Conservation (phyloP, 2,888 invertebrate genomes). For the Malachius bipustulatus region DNA sequence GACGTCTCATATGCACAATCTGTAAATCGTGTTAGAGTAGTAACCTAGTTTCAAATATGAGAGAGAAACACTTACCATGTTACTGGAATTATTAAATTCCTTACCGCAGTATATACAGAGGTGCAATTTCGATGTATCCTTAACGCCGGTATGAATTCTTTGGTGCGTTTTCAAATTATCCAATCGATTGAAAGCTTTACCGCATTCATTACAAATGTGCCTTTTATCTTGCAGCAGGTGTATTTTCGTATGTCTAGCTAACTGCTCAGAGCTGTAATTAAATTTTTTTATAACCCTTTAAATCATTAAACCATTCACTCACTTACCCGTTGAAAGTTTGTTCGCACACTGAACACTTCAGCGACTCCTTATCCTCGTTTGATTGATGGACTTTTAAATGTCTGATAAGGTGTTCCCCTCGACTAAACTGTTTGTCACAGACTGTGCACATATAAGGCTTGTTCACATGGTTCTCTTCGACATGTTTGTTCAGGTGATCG, state of each 20-base stretch:
- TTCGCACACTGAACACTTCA: slow-evolving; percentile 37
- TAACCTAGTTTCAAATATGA: not conserved
- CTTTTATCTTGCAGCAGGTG: slow-evolving; percentile 40
- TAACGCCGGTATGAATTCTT: slow-evolving; percentile 34
- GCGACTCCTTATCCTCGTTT: slow-evolving; percentile 23
- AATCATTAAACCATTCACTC: not conserved
- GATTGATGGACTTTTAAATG: slow-evolving; percentile 35
- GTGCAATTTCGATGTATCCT: slow-evolving; percentile 35
- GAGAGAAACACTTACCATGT: slow-evolving; percentile 31
- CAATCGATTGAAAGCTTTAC: slow-evolving; percentile 47
- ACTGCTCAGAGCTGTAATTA: slow-evolving; percentile 46
- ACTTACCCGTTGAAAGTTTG: slow-evolving; percentile 31
- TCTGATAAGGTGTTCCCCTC: slow-evolving; percentile 37
- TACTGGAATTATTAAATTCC: slow-evolving; percentile 39
- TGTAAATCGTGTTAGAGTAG: no score
- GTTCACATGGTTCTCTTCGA: slow-evolving; percentile 35
- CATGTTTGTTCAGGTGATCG: slow-evolving; percentile 32
- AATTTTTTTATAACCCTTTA: slow-evolving; percentile 3
- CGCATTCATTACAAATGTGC: slow-evolving; percentile 49
- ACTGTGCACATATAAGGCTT: slow-evolving; percentile 36
- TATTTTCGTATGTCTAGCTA: slow-evolving; percentile 52
- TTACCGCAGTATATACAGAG: slow-evolving; percentile 38
- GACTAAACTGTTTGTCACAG: slow-evolving; percentile 34
- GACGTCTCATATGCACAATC: slow-evolving; percentile 39
- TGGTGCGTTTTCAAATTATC: slow-evolving; percentile 37